A percentile compares a stretch with the other conserved stretches of the same genome.
Evolutionary conservation across 1,140 invertebrate genomes (phyloP).

Genomic region (Bacillus rossius): DNA sequence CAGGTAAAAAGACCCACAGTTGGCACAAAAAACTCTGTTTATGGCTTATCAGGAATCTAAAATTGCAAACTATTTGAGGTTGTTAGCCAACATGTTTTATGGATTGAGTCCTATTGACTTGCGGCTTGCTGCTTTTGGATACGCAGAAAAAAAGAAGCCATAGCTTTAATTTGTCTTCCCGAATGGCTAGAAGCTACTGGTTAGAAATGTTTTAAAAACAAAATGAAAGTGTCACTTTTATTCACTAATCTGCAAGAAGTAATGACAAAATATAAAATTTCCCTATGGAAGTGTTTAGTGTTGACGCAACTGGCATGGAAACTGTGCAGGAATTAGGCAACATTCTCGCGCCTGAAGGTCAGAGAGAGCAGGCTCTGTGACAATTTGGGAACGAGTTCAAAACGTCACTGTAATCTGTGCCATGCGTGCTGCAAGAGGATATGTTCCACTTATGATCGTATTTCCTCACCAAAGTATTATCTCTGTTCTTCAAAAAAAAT

Average conservation of each 20-base stretch:
- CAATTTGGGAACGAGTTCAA: constrained; percentile 39
- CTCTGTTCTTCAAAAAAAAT: constrained; percentile 27
- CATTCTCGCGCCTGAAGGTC: constrained; percentile 32
- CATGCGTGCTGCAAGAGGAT: constrained; percentile 28
- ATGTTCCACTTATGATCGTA: constrained; percentile 32
- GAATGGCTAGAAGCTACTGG: too few relatives aligned
- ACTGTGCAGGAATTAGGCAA: constrained; percentile 31
- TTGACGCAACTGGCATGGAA: constrained; percentile 37
- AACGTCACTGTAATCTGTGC: constrained; percentile 38
- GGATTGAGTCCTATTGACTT: too few relatives aligned
- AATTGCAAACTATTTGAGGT: too few relatives aligned
- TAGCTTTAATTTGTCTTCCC: too few relatives aligned
- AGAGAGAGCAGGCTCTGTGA: constrained; percentile 37
- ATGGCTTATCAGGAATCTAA: too few relatives aligned
- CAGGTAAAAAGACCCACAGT: too few relatives aligned
- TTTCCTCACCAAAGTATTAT: constrained; percentile 29
- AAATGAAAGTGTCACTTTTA: constrained; percentile 30
- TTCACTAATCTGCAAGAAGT: constrained; percentile 27
- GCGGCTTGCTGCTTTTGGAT: too few relatives aligned
- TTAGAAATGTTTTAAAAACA: constrained; percentile 10
- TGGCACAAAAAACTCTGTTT: too few relatives aligned
- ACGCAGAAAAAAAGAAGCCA: too few relatives aligned
- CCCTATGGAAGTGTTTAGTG: constrained; percentile 37
- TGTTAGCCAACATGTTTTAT: too few relatives aligned
- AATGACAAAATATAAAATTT: constrained; percentile 29